phyloP scores from a whole-genome alignment of 2,113 vertebrate species.

The Scartelaos histophorus region DNA sequence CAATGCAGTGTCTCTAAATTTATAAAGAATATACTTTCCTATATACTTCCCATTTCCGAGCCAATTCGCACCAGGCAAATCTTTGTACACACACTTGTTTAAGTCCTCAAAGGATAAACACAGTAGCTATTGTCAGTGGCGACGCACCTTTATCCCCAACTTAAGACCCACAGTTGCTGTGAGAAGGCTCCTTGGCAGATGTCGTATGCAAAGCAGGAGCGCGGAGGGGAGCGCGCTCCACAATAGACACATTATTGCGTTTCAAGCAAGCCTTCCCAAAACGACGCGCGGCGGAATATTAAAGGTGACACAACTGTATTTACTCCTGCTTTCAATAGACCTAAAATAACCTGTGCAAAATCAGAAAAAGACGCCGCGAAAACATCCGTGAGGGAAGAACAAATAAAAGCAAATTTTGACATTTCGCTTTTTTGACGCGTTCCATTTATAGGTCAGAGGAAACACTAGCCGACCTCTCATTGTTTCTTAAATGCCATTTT shows the following conservation, averaged over 20 bases:
- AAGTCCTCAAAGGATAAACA: conserved; percentile 79
- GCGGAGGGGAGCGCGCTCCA: conserved; percentile 65
- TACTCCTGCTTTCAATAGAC: conserved; percentile 72
- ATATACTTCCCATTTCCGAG: conserved; percentile 76
- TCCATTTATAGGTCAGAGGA: conserved; percentile 81
- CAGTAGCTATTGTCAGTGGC: conserved; percentile 76
- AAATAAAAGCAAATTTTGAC: conserved; percentile 82
- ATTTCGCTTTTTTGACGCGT: conserved; percentile 77
- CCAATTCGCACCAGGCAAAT: conserved; percentile 73
- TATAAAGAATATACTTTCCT: conserved; percentile 66
- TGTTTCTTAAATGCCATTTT: conserved; percentile 83
- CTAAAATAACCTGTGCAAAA: conserved; percentile 68
- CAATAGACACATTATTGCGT: conserved; percentile 75
- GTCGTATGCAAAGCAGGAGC: conserved; percentile 77
- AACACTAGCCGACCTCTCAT: conserved; percentile 78
- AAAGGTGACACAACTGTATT: conserved; percentile 76
- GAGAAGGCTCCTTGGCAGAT: conserved; percentile 67
- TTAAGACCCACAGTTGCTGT: conserved; percentile 78
- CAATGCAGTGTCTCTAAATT: conserved; percentile 71
- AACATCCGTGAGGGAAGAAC: conserved; percentile 72
- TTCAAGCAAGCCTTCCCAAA: conserved; percentile 61
- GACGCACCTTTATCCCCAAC: conserved; percentile 78
- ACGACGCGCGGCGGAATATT: conserved; percentile 67
- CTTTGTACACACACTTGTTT: conserved; percentile 77
- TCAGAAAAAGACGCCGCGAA: conserved; percentile 71